Conservation (phyloP, 2,888 invertebrate species). For the Eumerus sabulonum region DNA sequence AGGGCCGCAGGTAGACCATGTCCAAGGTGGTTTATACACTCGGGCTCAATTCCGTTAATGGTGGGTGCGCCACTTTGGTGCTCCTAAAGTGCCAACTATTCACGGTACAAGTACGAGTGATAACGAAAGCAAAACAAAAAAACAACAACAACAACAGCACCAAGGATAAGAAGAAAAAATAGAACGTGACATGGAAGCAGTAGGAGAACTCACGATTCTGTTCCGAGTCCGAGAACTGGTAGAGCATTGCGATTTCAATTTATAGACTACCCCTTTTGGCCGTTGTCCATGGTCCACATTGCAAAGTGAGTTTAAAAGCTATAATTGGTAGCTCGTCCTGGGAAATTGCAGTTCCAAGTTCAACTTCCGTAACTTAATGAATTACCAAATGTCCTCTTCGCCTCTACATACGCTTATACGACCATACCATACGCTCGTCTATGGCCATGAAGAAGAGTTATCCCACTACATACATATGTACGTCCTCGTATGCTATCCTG, state of each 20-base stretch:
- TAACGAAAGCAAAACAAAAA: conserved; percentile 22
- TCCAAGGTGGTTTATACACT: conserved; percentile 68
- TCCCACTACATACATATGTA: too few relatives aligned
- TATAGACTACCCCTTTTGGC: conserved; percentile 65
- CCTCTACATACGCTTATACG: conserved; percentile 39
- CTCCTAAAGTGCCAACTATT: conserved; percentile 68
- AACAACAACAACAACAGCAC: conserved; percentile 16
- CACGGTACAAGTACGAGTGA: conserved; percentile 22
- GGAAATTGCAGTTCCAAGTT: conserved; percentile 80
- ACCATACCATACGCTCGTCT: too few relatives aligned
- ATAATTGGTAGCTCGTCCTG: conserved; percentile 76
- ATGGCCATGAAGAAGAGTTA: too few relatives aligned
- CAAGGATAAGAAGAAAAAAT: not conserved
- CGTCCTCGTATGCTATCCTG: not conserved
- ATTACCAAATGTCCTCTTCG: conserved; percentile 77
- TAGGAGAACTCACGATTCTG: not conserved
- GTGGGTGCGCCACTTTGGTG: conserved; percentile 67
- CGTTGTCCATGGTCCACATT: conserved; percentile 31
- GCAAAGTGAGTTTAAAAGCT: conserved; percentile 71
- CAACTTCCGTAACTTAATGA: conserved; percentile 80
- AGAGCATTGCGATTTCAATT: conserved; percentile 69
- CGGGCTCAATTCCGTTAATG: conserved; percentile 67
- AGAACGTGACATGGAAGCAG: conserved; percentile 19
- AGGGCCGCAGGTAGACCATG: conserved; percentile 56
- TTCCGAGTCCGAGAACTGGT: conserved; percentile 30